These are phyloP conservation scores for Helarctos malayanus DNA, from an alignment of 2,797 vertebrate genomes.

Conservation along the genomic window DNA sequence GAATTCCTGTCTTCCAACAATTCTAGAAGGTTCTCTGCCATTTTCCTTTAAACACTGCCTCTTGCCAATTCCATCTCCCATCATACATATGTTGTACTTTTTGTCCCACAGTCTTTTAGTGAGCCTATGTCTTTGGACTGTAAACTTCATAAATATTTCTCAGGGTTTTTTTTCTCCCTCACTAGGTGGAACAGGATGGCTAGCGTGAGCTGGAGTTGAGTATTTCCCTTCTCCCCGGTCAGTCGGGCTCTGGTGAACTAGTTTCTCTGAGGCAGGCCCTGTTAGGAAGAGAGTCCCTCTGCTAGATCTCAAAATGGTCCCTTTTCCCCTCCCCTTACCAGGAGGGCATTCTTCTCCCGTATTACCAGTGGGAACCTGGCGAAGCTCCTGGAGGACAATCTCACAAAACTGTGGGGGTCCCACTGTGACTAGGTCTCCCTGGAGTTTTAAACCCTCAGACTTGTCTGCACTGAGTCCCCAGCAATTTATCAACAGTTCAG, in stretches of 20 bases:
- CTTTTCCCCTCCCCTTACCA: not conserved
- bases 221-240: not conserved
- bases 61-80: not conserved
- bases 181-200: not conserved
- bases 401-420: not conserved
- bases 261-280: not conserved
- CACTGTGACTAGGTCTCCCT: not conserved
- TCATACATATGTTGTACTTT: not conserved
- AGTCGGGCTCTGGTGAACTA: not conserved
- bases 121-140: not conserved
- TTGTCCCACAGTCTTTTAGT: not conserved
- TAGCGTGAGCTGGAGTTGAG: not conserved
- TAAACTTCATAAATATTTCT: not conserved
- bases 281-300: not conserved
- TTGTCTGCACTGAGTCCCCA: not conserved
- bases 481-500: not conserved
- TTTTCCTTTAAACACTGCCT: not conserved
- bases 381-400: not conserved
- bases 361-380: not conserved
- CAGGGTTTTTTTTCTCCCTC: not conserved
- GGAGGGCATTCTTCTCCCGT: not conserved
- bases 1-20: not conserved
- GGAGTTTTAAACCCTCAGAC: not conserved
- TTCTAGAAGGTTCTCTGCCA: not conserved
- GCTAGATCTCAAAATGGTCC: not conserved